Evolutionary conservation across 2,888 invertebrate genomes (phyloP).

Genomic region (Acronicta alni): DNA sequence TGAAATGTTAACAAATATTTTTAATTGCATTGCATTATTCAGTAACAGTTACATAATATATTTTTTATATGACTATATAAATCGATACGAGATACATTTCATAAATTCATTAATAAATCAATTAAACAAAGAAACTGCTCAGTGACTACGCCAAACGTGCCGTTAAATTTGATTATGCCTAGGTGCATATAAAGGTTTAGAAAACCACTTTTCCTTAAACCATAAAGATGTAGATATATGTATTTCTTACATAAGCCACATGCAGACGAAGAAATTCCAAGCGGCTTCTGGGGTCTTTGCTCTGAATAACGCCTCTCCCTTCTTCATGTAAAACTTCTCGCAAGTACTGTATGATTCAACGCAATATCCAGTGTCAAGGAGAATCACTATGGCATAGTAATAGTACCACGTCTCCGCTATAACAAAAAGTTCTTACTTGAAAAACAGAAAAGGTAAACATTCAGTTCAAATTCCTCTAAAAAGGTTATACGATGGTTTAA

Average conservation of each 20-base stretch:
- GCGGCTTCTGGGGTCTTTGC: slow-evolving; percentile 87
- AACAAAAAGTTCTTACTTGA: slow-evolving; percentile 16
- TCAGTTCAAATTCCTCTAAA: too few species aligned
- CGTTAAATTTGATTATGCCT: too few species aligned
- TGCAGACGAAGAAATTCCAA: slow-evolving; percentile 86
- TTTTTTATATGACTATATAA: too few species aligned
- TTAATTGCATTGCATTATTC: too few species aligned
- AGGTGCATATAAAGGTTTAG: not conserved
- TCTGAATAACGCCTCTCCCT: slow-evolving; percentile 81
- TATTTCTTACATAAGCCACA: slow-evolving; percentile 89
- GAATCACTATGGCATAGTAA: slow-evolving; percentile 87
- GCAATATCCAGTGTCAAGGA: slow-evolving; percentile 90
- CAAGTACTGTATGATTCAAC: slow-evolving; percentile 85
- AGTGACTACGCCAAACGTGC: too few species aligned
- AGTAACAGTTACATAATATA: too few species aligned
- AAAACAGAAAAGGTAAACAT: too few species aligned
- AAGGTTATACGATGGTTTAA: too few species aligned
- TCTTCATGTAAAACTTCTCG: slow-evolving; percentile 87
- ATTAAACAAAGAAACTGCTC: too few species aligned
- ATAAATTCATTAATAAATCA: too few species aligned
- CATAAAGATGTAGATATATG: slow-evolving; percentile 1
- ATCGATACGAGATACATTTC: too few species aligned
- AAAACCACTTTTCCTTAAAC: not conserved
- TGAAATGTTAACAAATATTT: slow-evolving; percentile 55
- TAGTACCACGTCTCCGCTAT: slow-evolving; percentile 90